phyloP scores from a whole-genome alignment of 1,140 invertebrate species.

The Artemia franciscana region DNA sequence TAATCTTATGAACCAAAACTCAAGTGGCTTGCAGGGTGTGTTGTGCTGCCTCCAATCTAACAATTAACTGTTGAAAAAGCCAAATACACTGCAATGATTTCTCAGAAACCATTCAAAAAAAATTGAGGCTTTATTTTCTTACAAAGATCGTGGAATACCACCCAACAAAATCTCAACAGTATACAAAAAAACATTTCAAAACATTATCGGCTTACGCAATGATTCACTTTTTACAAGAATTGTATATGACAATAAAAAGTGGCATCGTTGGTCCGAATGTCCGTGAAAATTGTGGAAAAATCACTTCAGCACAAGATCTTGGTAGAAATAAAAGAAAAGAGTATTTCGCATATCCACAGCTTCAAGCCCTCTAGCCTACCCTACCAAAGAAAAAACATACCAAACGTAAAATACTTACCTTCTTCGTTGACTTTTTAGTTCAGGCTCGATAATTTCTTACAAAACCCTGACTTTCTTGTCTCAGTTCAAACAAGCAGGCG shows the following conservation, averaged over 20 bases:
- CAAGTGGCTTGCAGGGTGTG: too few relatives aligned
- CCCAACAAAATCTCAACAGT: background rate
- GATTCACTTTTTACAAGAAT: background rate
- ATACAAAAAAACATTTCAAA: background rate
- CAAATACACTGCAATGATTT: background rate
- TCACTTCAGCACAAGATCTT: background rate
- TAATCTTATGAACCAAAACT: too few relatives aligned
- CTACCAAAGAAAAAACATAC: too few relatives aligned
- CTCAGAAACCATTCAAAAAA: background rate
- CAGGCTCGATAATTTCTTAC: background rate
- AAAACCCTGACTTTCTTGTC: background rate
- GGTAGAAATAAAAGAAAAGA: background rate
- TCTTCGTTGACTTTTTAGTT: background rate
- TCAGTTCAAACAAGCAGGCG: background rate
- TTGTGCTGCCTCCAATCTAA: too few relatives aligned
- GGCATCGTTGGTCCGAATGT: background rate
- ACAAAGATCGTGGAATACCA: background rate
- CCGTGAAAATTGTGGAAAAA: background rate
- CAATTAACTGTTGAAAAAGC: too few relatives aligned
- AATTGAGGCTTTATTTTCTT: background rate
- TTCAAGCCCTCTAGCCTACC: background rate
- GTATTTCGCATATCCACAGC: background rate
- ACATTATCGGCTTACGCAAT: background rate
- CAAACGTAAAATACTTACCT: background rate
- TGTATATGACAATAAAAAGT: background rate